Evolutionary conservation across 2,113 vertebrate genomes (phyloP), one percentile per base, ranked within the genome.

Genomic region (Condylura cristata): DNA sequence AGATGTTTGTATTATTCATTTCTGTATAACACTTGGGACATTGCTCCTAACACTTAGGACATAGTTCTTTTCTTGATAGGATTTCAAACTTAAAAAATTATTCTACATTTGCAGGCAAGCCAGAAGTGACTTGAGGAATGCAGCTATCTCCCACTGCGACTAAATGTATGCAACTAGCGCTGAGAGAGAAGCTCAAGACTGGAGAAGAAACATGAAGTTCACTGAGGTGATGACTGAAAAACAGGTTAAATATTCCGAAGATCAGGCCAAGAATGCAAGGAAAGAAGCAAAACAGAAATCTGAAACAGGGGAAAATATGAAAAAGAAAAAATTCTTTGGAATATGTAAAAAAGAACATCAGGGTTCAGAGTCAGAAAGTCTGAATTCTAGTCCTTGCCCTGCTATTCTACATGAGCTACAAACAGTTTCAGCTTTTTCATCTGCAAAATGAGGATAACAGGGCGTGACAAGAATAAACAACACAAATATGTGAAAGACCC

Each of bases 21-120:
- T 85, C 56, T 70, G 34, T 41, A 28, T n/a, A 60, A 74, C 30
- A 41, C 12, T 74, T 22, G 60, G 24, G 84, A 61, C 4, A 8
- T 0, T n/a, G n/a, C 32, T 74, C 56, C 61, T 70, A 61, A 37
- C 30, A 41, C 12, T 74, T 22, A 65, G 24, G 84, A 61, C 4
- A 8, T 0, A 76, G n/a, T 51, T 72, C 75, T 90, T 82, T 90
- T 63, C 53, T 37, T 63, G 53, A 44, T 90, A 39, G 8, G 3
- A 9, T 79, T 89, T 95, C 63, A 92, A 85, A 84, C 72, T 66
- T 37, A 72, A 87, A 94, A 78, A 68, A 12, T 11, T n/a, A 30
- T 8, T 90, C 20, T 16, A 68, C 2, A 2, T 24, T 72, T 53
- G 16, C 78, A 76, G 13, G 76, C 60, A 87, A 46, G 46, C 26